Evolutionary conservation across 2,113 vertebrate genomes (phyloP).

Genomic region (Leucosticte australis): DNA sequence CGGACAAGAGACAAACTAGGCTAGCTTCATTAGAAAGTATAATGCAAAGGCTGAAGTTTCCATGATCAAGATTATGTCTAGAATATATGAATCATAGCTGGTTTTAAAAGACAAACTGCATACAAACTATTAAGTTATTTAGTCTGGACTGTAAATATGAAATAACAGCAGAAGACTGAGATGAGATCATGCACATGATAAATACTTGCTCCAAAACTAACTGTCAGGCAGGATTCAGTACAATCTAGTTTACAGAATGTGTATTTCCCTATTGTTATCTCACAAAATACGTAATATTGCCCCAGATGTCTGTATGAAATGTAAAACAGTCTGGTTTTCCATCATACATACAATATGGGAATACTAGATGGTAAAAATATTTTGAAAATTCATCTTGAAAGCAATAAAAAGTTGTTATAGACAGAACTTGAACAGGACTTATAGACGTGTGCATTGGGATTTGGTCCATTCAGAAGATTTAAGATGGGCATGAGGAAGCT

Average conservation of each 20-base stretch:
- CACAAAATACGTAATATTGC: neutral
- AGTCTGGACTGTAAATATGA: conserved; percentile 34
- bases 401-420: neutral
- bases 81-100: conserved; percentile 45
- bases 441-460: neutral
- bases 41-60: conserved; percentile 24
- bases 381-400: conserved; percentile 20
- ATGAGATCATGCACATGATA: conserved; percentile 25
- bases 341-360: neutral
- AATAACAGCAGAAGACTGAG: conserved; percentile 21
- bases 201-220: conserved; percentile 8
- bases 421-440: neutral
- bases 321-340: neutral
- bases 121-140: conserved; percentile 56
- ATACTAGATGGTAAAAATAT: neutral
- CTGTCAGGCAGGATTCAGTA: neutral
- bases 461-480: neutral
- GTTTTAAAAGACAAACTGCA: conserved; percentile 50
- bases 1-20: conserved; percentile 5
- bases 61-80: conserved; percentile 26
- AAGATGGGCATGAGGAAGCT: neutral
- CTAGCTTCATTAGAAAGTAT: conserved; percentile 50
- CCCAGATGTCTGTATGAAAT: conserved; percentile 15
- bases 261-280: conserved; percentile 2
- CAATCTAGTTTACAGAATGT: neutral